These are phyloP conservation scores for Lycaena phlaeas DNA, from an alignment of 2,888 invertebrate species.

Conservation along the genomic window DNA sequence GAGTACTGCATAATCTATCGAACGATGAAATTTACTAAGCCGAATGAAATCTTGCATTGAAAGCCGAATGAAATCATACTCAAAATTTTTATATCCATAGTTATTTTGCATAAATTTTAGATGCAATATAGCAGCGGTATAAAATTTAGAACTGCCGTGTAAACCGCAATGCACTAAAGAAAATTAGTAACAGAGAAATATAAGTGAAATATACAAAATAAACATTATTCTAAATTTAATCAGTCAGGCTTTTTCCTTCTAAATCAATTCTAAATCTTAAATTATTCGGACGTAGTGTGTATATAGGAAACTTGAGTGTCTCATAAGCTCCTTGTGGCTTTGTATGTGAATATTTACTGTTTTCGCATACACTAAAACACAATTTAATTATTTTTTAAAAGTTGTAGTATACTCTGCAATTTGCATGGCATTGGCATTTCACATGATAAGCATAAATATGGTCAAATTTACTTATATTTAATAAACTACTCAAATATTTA, in stretches of 20 bases:
- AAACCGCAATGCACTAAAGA: conserved; percentile 61
- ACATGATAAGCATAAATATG: conserved; percentile 2
- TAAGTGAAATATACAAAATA: conserved; percentile 20
- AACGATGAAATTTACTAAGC: background rate
- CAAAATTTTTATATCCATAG: background rate
- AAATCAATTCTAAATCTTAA: conserved; percentile 2
- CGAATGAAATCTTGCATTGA: background rate
- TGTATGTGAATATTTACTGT: background rate
- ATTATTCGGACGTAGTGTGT: conserved; percentile 3
- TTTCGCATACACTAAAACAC: conserved; percentile 6
- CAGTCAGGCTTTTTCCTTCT: conserved; percentile 2
- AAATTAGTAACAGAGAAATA: no score
- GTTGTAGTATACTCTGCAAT: conserved; percentile 21
- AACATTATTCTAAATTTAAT: background rate
- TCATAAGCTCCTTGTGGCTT: background rate
- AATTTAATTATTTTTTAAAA: background rate
- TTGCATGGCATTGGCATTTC: conserved; percentile 33
- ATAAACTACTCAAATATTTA: background rate
- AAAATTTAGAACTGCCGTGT: conserved; percentile 44
- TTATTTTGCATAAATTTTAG: background rate
- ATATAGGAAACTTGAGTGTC: conserved; percentile 13
- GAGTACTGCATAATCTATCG: conserved; percentile 10
- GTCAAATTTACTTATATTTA: background rate
- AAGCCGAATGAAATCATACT: background rate
- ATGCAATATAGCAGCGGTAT: conserved; percentile 16